Percentiles rank a stretch among this genome's conserved stretches.
phyloP scores from a whole-genome alignment of 2,797 vertebrate genomes.

The Pelobates cultripes region DNA sequence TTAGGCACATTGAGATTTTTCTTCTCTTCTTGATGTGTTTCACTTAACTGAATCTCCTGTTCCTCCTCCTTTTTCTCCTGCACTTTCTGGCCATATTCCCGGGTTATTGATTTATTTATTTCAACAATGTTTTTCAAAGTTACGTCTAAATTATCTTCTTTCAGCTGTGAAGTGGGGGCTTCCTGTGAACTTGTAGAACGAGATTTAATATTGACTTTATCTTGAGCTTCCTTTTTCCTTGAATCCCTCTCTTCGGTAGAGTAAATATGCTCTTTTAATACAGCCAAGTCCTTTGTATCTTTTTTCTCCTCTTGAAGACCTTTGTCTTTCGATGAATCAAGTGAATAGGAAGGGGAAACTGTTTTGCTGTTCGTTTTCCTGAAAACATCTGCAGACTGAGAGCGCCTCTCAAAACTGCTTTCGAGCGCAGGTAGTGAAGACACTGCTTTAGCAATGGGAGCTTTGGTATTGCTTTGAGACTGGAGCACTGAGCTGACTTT shows the following conservation, averaged over 20 bases:
- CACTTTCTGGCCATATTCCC: background rate
- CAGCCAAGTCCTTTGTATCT: background rate
- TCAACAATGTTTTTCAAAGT: slow-evolving; percentile 1
- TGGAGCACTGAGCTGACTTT: slow-evolving; percentile 54
- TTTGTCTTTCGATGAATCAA: slow-evolving; percentile 17
- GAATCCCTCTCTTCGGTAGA: background rate
- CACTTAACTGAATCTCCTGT: background rate
- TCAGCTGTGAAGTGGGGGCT: slow-evolving; percentile 23
- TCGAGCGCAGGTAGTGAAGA: background rate
- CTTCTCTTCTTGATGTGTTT: background rate
- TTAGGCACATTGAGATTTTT: background rate
- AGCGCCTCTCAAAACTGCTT: background rate
- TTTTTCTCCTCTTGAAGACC: slow-evolving; percentile 1
- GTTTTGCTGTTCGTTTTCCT: slow-evolving; percentile 22
- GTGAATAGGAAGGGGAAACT: slow-evolving; percentile 34
- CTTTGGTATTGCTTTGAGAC: slow-evolving; percentile 43
- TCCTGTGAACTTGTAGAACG: slow-evolving; percentile 9
- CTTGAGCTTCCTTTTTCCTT: slow-evolving; percentile 24
- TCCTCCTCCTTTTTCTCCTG: background rate
- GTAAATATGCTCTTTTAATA: slow-evolving; percentile 5
- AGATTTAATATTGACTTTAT: slow-evolving; percentile 41
- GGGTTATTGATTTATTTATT: background rate
- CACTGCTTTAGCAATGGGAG: background rate
- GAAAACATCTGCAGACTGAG: background rate
- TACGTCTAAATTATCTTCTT: slow-evolving; percentile 6